These are phyloP conservation scores for Morone chrysops DNA, from an alignment of 2,113 vertebrate genomes.

Conservation along the genomic window DNA sequence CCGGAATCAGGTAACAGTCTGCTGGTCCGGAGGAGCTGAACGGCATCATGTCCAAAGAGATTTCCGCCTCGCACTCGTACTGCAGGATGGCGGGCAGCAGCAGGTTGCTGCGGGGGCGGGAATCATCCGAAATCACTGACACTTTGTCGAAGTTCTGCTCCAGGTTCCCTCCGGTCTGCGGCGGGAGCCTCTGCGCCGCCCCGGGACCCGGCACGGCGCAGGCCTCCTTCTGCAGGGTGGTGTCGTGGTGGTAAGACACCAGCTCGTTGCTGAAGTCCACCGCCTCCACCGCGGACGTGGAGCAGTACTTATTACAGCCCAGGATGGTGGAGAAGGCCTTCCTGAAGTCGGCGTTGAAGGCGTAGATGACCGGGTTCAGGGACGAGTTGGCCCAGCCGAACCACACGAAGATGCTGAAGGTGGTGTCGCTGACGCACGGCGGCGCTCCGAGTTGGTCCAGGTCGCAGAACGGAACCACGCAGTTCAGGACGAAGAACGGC, in stretches of 20 bases:
- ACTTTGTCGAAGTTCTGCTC: constrained; percentile 70
- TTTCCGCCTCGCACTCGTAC: constrained; percentile 79
- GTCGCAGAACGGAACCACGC: constrained; percentile 87
- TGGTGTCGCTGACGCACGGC: constrained; percentile 84
- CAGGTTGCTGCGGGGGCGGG: constrained; percentile 58
- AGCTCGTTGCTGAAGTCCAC: constrained; percentile 86
- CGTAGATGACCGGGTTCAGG: constrained; percentile 88
- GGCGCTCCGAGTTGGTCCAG: constrained; percentile 43
- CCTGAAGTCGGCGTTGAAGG: constrained; percentile 87
- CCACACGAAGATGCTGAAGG: constrained; percentile 89
- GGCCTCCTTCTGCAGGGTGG: constrained; percentile 82
- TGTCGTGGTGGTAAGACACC: constrained; percentile 85
- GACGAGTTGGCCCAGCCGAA: constrained; percentile 90
- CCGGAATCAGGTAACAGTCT: constrained; percentile 66
- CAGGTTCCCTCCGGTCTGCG: constrained; percentile 38
- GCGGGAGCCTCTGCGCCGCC: constrained; percentile 70
- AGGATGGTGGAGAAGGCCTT: constrained; percentile 86
- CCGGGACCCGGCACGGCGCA: constrained; percentile 45
- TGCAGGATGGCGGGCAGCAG: constrained; percentile 73
- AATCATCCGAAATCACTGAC: constrained; percentile 57
- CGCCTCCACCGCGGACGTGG: constrained; percentile 78
- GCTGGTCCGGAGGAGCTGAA: constrained; percentile 52
- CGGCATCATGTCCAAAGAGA: constrained; percentile 78
- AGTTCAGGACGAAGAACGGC: constrained; percentile 89
- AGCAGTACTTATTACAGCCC: constrained; percentile 80